Percentiles rank a stretch among this genome's conserved stretches.
phyloP scores from a whole-genome alignment of 1,140 invertebrate species.

The Macrotrachela quadricornifera region DNA sequence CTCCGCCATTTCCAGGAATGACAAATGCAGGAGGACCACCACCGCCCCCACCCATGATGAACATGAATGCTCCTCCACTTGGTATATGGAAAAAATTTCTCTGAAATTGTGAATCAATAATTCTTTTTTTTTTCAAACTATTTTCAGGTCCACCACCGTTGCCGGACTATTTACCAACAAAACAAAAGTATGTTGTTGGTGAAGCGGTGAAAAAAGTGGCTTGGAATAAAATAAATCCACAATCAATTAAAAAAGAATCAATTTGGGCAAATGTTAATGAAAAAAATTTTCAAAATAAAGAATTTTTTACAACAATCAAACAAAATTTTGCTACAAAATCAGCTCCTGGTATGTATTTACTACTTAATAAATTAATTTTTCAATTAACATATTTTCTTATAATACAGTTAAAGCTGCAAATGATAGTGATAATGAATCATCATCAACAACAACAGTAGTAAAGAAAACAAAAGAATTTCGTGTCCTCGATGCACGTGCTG shows the following conservation, averaged over 20 bases:
- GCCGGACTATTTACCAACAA: constrained; percentile 66
- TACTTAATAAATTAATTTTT: background rate
- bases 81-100: constrained; percentile 12
- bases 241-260: constrained; percentile 71
- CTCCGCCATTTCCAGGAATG: constrained; percentile 12
- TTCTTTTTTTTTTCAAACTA: background rate
- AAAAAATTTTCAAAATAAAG: constrained; percentile 54
- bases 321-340: constrained; percentile 69
- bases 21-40: constrained; percentile 12
- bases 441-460: constrained; percentile 23
- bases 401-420: background rate
- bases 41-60: constrained; percentile 33
- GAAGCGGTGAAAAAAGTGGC: constrained; percentile 49
- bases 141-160: background rate
- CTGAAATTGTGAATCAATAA: background rate
- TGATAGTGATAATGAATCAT: constrained; percentile 11
- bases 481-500: constrained; percentile 34
- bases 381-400: background rate
- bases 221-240: constrained; percentile 46
- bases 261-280: constrained; percentile 85
- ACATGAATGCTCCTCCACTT: constrained; percentile 13
- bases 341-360: background rate
- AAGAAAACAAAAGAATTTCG: constrained; percentile 43
- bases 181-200: constrained; percentile 68
- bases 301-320: constrained; percentile 59